Conservation (phyloP, 2,113 vertebrate genomes). For the Cromileptes altivelis region DNA sequence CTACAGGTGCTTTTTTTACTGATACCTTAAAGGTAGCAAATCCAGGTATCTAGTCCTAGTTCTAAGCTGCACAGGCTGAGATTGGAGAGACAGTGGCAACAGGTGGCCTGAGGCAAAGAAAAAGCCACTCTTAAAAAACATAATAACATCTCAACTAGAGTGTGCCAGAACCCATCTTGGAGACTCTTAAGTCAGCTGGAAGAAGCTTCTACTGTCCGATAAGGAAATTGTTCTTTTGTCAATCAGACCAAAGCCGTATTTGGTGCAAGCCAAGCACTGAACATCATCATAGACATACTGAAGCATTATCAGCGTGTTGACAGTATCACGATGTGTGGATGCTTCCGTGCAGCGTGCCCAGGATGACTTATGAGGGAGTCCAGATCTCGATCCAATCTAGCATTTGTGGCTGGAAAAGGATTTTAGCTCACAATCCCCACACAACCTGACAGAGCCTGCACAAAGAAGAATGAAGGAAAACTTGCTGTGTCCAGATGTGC, state of each 20-base stretch:
- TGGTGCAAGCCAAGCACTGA: too few species aligned
- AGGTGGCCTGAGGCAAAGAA: not conserved
- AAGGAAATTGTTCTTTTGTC: too few species aligned
- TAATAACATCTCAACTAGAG: not conserved
- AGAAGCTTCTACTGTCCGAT: not conserved
- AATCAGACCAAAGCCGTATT: not conserved
- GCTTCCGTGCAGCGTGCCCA: not conserved
- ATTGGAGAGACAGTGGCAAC: not conserved
- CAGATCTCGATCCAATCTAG: too few species aligned
- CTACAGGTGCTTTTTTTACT: too few species aligned
- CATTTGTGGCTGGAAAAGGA: too few species aligned
- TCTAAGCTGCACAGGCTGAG: too few species aligned
- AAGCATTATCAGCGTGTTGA: not conserved
- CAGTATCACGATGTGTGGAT: not conserved
- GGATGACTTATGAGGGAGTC: too few species aligned
- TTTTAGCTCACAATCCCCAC: too few species aligned
- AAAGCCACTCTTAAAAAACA: not conserved
- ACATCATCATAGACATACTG: not conserved
- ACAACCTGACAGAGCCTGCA: too few species aligned
- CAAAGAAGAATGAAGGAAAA: not conserved
- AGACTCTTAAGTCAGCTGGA: not conserved
- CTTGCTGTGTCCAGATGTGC: not conserved
- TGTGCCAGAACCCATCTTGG: not conserved
- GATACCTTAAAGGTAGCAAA: too few species aligned
- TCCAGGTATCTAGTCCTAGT: too few species aligned